Evolutionary conservation across 2,797 vertebrate genomes (phyloP), one percentile per base, ranked within the genome.

Genomic region (Gouania willdenowi): DNA sequence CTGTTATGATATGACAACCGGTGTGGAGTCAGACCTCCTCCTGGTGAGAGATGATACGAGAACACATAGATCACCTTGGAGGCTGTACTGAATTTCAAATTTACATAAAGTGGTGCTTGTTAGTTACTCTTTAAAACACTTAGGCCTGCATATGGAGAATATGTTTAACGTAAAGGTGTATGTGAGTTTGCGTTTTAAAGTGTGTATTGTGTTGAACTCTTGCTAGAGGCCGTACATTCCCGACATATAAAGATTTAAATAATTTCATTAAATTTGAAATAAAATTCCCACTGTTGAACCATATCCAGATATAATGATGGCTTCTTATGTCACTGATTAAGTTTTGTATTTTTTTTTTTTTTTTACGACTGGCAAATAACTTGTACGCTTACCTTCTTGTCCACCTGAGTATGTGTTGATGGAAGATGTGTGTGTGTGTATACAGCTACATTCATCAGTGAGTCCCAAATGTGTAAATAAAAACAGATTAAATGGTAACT

Each of bases 401-500:
- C 41, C 56, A 62, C 27, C 31, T 53, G 51, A 50, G 41, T 39
- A 55, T 64, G 42, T 75, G 55, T 60, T 53, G 38, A 49, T 64
- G 53, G 35, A 67, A 64, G 56, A 59, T 44, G 36, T 50, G 41
- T 55, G 66, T 66, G 38, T 31, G 15, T 13, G 34, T 68, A 46
- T 57, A 39, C 10, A 56, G 19, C 25, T 31, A 39, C 26, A 50
- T 53, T 15, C 20, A 46, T 46, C 42, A 44, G 28, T 44, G 58
- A 10, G 23, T 67, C 69, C 41, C 48, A 66, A 46, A 55, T 70
- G 70, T 85, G 85, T 88, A 87, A 83, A 85, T 83, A 80, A 70
- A 77, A 71, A 70, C 36, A 65, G 41, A 71, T 66, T 3, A 68
- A 68, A 35, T 71, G 38, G 51, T 35, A 38, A 6, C 8, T 8